Evolutionary conservation across 2,797 vertebrate species (phyloP), one percentile per base, ranked within the genome.

Genomic region (Premnoplex brunnescens): DNA sequence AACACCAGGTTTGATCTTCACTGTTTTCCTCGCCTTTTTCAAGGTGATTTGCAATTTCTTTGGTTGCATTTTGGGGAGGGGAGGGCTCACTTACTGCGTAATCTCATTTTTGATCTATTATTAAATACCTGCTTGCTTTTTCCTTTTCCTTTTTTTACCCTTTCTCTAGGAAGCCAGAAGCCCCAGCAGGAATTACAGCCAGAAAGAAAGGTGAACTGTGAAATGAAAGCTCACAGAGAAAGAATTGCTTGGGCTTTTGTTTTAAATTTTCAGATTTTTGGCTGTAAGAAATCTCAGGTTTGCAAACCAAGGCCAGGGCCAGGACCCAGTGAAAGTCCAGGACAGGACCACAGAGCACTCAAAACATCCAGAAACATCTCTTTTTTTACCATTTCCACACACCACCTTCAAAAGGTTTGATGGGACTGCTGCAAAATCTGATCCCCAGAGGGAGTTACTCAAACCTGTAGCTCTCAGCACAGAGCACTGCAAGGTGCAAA

Each of bases 101-200:
- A 95, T 94, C 88, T 93, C 60, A 80, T 72, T 93, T 97, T 90
- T 96, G 87, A 95, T 96, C 91, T 93, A 96, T 96, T 94, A 97
- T 96, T 96, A 91, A 97, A 84, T 0, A 6, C 34, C 39, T 79
- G 66, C 48, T 77, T 80, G 37, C 28, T 48, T 58, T 52, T 54
- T 81, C 23, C 12, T 23, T 15, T 20, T 9, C 43, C 3, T 4
- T 26, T 34, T 9, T 43, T 75, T 43, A n/a, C 36, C 46, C 32
- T 83, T 91, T 79, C 54, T 66, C 14, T 69, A 43, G 43, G 58
- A 92, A 93, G 39, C 78, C 84, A 92, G 88, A 91, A 88, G 24
- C 49, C 55, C 77, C 81, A 91, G 63, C 67, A 92, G 88, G 93
- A 95, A 79, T 54, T 72, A 60, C 18, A 87, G 77, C 37, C 39